Evolutionary conservation across 2,888 invertebrate genomes (phyloP).

Genomic region (Epirrhoe tristata): DNA sequence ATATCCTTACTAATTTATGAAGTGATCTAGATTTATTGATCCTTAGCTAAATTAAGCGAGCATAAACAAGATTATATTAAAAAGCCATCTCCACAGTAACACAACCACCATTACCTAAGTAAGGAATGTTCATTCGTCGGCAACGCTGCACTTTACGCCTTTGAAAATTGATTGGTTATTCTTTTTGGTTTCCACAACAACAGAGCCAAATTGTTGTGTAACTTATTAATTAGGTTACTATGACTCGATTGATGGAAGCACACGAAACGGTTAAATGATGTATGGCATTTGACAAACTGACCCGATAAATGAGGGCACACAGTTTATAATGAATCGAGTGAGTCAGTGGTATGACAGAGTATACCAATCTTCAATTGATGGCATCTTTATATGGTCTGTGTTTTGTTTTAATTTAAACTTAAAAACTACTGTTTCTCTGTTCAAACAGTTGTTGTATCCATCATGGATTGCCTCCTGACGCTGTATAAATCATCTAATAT

Average conservation of each 20-base stretch:
- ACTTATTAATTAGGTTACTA: constrained; percentile 60
- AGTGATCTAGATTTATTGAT: not conserved
- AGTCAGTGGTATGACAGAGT: constrained; percentile 57
- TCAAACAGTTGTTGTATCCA: not conserved
- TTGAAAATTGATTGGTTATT: constrained; percentile 69
- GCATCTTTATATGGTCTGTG: constrained; percentile 35
- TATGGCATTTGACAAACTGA: constrained; percentile 54
- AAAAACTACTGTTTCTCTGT: not conserved
- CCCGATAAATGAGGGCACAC: constrained; percentile 52
- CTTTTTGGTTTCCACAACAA: constrained; percentile 65
- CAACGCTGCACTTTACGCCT: constrained; percentile 70
- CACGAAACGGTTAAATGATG: constrained; percentile 51
- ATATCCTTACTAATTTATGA: not conserved
- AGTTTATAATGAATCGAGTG: constrained; percentile 51
- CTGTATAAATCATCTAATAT: too few species aligned
- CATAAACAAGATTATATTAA: constrained; percentile 13
- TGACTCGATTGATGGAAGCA: constrained; percentile 43
- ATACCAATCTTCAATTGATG: constrained; percentile 53
- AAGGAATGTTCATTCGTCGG: constrained; percentile 66
- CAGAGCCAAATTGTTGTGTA: constrained; percentile 61
- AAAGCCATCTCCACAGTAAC: constrained; percentile 53
- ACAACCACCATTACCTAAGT: constrained; percentile 57
- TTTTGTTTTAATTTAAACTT: not conserved
- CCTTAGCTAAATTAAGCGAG: not conserved
- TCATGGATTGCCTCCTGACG: too few species aligned